phyloP scores from a whole-genome alignment of 2,797 vertebrate genomes.

The Rhynchonycteris naso region DNA sequence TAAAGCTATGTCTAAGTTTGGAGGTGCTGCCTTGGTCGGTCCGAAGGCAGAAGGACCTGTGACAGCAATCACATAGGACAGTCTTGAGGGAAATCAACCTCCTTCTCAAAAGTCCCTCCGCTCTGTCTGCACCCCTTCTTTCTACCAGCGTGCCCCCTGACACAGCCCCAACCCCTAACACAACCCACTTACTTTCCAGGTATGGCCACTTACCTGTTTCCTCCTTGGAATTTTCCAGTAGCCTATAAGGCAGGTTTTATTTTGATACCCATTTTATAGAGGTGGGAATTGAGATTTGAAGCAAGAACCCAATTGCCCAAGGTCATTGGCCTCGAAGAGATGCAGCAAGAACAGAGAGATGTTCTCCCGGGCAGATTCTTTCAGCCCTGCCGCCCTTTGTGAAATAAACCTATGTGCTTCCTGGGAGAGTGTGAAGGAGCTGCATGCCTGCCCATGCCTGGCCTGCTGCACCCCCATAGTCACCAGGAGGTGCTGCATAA shows the following conservation, averaged over 20 bases:
- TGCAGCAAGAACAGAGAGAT: neutral
- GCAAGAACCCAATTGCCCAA: neutral
- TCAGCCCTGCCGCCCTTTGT: neutral
- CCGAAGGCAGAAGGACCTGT: neutral
- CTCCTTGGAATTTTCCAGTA: neutral
- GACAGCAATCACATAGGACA: neutral
- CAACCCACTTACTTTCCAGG: neutral
- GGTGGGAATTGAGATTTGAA: neutral
- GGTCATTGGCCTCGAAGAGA: neutral
- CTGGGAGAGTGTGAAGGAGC: neutral
- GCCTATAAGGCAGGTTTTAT: neutral
- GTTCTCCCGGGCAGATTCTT: neutral
- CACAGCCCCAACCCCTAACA: neutral
- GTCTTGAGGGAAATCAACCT: neutral
- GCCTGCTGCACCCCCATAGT: too few species aligned
- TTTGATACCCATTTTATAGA: neutral
- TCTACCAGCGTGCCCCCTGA: neutral
- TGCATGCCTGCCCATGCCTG: fast-evolving
- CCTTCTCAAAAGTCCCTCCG: neutral
- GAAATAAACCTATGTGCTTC: neutral
- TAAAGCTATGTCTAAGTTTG: neutral
- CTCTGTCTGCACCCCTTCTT: neutral
- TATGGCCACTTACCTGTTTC: neutral
- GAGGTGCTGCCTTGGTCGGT: neutral
- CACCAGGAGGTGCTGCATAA: too few species aligned